A percentile compares a stretch with the other conserved stretches of the same genome.
Conservation (phyloP, 2,888 invertebrate species). For the Zhuqinia jingwanae region DNA sequence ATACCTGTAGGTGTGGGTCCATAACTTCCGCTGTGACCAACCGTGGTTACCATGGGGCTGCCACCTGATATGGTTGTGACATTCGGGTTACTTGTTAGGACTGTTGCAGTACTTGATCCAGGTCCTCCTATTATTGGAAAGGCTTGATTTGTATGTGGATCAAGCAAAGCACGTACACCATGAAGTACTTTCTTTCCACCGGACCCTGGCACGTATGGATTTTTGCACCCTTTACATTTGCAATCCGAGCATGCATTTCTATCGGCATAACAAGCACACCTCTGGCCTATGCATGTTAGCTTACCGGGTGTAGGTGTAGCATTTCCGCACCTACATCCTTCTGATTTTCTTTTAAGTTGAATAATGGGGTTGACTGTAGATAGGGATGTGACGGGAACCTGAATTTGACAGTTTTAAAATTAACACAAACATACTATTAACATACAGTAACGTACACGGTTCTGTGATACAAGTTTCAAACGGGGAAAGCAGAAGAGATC, state of each 20-base stretch:
- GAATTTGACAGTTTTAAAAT: conserved; percentile 47
- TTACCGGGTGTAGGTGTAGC: conserved; percentile 94
- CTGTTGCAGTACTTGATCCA: conserved; percentile 6
- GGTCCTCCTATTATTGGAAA: conserved; percentile 56
- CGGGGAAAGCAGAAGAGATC: not conserved
- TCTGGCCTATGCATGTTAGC: conserved; percentile 94
- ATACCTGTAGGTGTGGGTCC: conserved; percentile 53
- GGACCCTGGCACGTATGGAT: conserved; percentile 88
- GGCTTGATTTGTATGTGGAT: conserved; percentile 72
- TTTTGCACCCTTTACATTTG: conserved; percentile 95
- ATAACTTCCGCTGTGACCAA: not conserved
- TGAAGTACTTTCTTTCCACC: conserved; percentile 87
- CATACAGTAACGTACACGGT: not conserved
- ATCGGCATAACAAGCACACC: conserved; percentile 96
- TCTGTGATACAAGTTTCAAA: not conserved
- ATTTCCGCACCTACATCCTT: conserved; percentile 91
- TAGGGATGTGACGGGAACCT: conserved; percentile 51
- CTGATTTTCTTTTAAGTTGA: conserved; percentile 44
- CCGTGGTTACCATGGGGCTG: not conserved
- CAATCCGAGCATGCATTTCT: conserved; percentile 94
- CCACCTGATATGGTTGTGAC: not conserved
- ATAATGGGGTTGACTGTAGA: conserved; percentile 12
- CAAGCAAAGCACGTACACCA: conserved; percentile 74
- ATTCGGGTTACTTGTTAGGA: not conserved
- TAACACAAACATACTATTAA: conserved; percentile 39